These are phyloP conservation scores for Bombus sylvicola DNA, from an alignment of 1,140 invertebrate species.

Conservation along the genomic window DNA sequence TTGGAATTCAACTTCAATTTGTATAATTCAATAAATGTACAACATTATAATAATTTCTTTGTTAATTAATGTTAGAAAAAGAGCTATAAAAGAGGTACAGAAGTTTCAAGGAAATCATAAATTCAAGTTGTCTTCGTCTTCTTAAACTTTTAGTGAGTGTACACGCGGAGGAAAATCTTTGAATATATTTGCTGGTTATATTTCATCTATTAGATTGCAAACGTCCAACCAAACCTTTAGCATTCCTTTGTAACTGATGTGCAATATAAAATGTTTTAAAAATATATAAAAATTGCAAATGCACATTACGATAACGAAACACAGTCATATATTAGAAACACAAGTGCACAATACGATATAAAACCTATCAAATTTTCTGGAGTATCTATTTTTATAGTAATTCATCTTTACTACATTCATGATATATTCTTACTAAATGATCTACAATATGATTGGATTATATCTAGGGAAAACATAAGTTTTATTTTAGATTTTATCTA, in stretches of 20 bases:
- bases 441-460: constrained; percentile 7
- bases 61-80: background rate
- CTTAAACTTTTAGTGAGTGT: background rate
- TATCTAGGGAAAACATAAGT: constrained; percentile 26
- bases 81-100: background rate
- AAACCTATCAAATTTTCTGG: background rate
- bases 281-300: background rate
- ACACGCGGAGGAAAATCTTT: constrained; percentile 30
- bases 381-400: constrained; percentile 1
- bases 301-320: background rate
- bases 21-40: constrained; percentile 8
- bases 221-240: background rate
- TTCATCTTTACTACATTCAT: background rate
- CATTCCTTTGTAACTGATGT: background rate
- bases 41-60: background rate
- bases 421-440: constrained; percentile 19
- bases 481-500: constrained; percentile 24
- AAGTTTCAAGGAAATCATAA: background rate
- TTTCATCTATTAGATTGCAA: constrained; percentile 27
- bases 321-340: constrained; percentile 12
- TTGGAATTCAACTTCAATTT: constrained; percentile 10
- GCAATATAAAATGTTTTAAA: background rate
- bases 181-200: constrained; percentile 27
- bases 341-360: constrained; percentile 2
- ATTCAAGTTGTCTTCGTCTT: background rate